A percentile compares a stretch with the other conserved stretches of the same genome.
phyloP scores from a whole-genome alignment of 1,140 invertebrate species.

The Rhagoletis zephyria region DNA sequence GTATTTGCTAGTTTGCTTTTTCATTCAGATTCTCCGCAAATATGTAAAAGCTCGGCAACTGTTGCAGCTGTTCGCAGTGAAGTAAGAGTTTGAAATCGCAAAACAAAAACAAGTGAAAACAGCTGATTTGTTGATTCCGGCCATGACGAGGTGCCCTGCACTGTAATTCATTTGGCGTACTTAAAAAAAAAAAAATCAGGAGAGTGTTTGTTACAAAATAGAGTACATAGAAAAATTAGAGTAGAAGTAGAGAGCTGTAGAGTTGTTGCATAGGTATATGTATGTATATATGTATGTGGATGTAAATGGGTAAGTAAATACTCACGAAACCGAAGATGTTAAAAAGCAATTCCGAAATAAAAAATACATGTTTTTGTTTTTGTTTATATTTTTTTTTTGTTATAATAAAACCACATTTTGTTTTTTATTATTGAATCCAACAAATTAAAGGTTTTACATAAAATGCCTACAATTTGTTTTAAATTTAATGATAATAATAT shows the following conservation, averaged over 20 bases:
- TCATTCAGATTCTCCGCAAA: too few species aligned
- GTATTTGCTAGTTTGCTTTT: too few species aligned
- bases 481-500: constrained; percentile 51
- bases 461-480: constrained; percentile 56
- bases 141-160: too few species aligned
- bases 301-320: background rate
- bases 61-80: too few species aligned
- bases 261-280: background rate
- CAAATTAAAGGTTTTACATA: constrained; percentile 59
- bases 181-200: too few species aligned
- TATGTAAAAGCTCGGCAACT: too few species aligned
- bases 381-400: constrained; percentile 52
- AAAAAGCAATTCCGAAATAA: constrained; percentile 41
- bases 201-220: too few species aligned
- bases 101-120: too few species aligned
- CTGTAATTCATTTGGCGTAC: too few species aligned
- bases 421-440: constrained; percentile 58
- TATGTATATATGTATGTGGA: background rate
- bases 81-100: too few species aligned
- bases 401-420: constrained; percentile 58
- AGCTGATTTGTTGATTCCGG: too few species aligned
- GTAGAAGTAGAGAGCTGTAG: background rate
- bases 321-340: constrained; percentile 18
- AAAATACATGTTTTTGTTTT: background rate
- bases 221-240: background rate